Evolutionary conservation across 2,797 vertebrate genomes (phyloP), one percentile per base, ranked within the genome.

Genomic region (Diceros bicornis): DNA sequence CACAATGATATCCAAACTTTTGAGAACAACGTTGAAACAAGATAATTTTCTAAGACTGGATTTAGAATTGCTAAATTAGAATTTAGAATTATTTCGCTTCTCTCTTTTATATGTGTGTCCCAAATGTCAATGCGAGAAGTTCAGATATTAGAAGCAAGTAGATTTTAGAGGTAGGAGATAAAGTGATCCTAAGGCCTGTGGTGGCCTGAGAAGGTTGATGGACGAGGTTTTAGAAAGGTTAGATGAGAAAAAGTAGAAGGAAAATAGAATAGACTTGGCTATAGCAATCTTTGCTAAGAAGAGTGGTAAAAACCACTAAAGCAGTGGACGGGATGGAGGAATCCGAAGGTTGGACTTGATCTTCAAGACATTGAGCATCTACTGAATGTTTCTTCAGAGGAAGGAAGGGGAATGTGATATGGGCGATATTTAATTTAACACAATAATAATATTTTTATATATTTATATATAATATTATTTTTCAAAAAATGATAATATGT

Each of bases 41-140:
- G 64, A 61, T 74, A n/a, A 96, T 59, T 96, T 89, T 96, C 25
- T 68, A 52, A 59, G 89, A 50, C n/a, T 55, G 71, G 52, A 83
- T 57, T 79, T 50, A 90, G 44, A 92, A 23, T 72, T 11, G 9
- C 47, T 52, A 52, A 52, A 52, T 52, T 52, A 52, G 50, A 16
- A 52, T 52, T 52, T 14, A 52, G 50, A 52, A 52, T 52, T 83
- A 29, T 14, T 41, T 84, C 81, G 20, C 10, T 50, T 83, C 66
- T 78, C 18, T 61, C 6, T 92, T 92, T 71, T 44, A 6, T 12
- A 16, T 57, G 2, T 52, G 1, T 59, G 8, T 55, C 59, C 11
- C 17, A 84, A 77, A 50, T 47, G 21, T 66, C 91, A 62, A 34
- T 12, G 13, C 18, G n/a, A 71, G 10, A n/a, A 64, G 62, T 64